phyloP scores from a whole-genome alignment of 2,888 invertebrate genomes.

The Epinotia bilunana region DNA sequence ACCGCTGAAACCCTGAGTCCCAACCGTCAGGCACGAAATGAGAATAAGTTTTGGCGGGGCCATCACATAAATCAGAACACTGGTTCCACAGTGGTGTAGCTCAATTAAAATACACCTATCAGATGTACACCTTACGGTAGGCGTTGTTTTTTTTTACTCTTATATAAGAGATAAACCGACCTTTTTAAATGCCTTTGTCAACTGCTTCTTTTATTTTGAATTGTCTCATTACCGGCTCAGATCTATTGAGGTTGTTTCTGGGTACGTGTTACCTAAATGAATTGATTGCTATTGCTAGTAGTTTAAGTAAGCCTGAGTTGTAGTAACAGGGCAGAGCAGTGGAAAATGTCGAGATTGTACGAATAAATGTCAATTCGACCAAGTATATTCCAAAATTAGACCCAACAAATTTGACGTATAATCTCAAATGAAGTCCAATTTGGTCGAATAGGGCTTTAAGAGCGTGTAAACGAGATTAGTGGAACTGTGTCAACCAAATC shows the following conservation, averaged over 20 bases:
- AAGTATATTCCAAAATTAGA: too few species aligned
- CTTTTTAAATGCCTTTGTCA: conserved; percentile 65
- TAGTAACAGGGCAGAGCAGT: not conserved
- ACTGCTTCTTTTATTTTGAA: conserved; percentile 52
- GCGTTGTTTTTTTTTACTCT: conserved; percentile 54
- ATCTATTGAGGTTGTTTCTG: conserved; percentile 26
- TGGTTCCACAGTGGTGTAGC: conserved; percentile 68
- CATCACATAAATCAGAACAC: conserved; percentile 80
- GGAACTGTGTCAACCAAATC: not conserved
- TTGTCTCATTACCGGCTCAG: conserved; percentile 31
- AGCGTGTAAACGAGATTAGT: not conserved
- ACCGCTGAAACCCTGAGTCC: not conserved
- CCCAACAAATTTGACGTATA: too few species aligned
- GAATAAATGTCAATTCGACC: too few species aligned
- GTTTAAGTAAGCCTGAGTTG: too few species aligned
- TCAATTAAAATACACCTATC: conserved; percentile 82
- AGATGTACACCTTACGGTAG: conserved; percentile 74
- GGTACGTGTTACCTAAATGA: conserved; percentile 3
- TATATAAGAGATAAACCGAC: conserved; percentile 55
- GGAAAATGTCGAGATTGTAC: too few species aligned
- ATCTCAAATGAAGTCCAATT: too few species aligned
- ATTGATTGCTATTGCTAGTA: not conserved
- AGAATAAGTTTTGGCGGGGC: conserved; percentile 80
- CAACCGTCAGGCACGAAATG: conserved; percentile 69
- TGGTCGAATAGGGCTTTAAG: not conserved